phyloP scores from a whole-genome alignment of 2,888 invertebrate genomes.

The Hymenopus coronatus region DNA sequence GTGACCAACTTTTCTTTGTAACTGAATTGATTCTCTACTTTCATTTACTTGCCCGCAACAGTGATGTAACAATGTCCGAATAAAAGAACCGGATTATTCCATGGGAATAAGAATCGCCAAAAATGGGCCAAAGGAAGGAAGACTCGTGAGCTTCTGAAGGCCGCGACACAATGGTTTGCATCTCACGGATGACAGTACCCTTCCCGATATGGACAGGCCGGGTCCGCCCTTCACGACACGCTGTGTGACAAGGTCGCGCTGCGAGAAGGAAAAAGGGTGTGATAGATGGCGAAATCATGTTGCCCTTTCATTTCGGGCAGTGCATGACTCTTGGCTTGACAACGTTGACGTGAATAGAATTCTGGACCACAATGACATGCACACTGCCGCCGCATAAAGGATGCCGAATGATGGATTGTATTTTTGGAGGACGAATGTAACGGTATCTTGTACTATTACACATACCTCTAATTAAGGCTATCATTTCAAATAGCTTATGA shows the following conservation, averaged over 20 bases:
- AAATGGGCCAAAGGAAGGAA: background rate
- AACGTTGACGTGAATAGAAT: background rate
- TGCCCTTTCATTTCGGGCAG: background rate
- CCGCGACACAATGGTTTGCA: background rate
- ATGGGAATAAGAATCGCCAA: background rate
- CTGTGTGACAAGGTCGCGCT: background rate
- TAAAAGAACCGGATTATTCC: background rate
- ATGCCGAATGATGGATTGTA: background rate
- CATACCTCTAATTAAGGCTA: background rate
- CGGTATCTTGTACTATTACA: background rate
- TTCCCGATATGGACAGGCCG: background rate
- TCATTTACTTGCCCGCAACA: too few species aligned
- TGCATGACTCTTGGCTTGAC: background rate
- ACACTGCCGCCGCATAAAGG: background rate
- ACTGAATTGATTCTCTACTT: too few species aligned
- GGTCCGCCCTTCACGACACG: background rate
- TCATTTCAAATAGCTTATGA: too few species aligned
- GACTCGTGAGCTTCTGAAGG: background rate
- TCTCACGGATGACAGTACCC: background rate
- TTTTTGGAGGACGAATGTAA: background rate
- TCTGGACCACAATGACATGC: background rate
- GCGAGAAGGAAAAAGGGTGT: background rate
- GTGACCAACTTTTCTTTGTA: too few species aligned
- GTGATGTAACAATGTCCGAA: background rate
- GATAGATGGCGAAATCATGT: background rate